Evolutionary conservation across 2,113 vertebrate genomes (phyloP), one percentile per base, ranked within the genome.

Genomic region (Lampris megalopsis): DNA sequence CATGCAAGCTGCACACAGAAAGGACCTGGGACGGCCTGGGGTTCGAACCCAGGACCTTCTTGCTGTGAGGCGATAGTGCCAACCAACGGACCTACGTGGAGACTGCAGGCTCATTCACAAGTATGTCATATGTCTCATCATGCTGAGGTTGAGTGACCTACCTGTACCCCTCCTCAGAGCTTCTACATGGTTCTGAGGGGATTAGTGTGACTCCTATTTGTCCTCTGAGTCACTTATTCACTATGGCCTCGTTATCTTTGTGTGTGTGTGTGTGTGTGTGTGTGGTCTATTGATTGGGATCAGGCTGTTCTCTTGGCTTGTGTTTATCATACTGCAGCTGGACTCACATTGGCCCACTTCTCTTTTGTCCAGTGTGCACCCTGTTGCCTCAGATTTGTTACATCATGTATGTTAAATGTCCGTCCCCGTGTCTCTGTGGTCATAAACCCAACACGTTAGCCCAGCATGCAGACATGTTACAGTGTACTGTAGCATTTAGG

Each of bases 301-400:
- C 60, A 10, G 59, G n/a, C 35, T 9, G 24, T 53, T 68, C 36
- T 69, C 57, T 68, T 6, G 53, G 56, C 64, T 59, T 56, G 50
- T 57, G 42, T 48, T 70, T 47, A 79, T 75, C 36, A 35, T 59
- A 40, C 57, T 47, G 24, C 63, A 63, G 48, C 78, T 13, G 1
- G 62, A 78, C 65, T 83, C 42, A 54, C 37, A 71, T 2, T 77
- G 59, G 59, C 57, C 50, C 41, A 73, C 68, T 73, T 81, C 53
- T 71, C 13, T 65, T 62, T 49, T 65, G 63, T 53, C 50, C 50
- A 53, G 50, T 13, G 1, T n/a, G 41, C 52, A 79, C 6, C 57
- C 52, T 61, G 61, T 59, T 58, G 71, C 41, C 42, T 76, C 57
- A 78, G 48, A 75, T 69, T 48, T 67, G 71, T 75, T 56, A 58